Percentiles rank a stretch among this genome's conserved stretches.
phyloP scores from a whole-genome alignment of 2,888 invertebrate species.

The Ceraclea dissimilis region DNA sequence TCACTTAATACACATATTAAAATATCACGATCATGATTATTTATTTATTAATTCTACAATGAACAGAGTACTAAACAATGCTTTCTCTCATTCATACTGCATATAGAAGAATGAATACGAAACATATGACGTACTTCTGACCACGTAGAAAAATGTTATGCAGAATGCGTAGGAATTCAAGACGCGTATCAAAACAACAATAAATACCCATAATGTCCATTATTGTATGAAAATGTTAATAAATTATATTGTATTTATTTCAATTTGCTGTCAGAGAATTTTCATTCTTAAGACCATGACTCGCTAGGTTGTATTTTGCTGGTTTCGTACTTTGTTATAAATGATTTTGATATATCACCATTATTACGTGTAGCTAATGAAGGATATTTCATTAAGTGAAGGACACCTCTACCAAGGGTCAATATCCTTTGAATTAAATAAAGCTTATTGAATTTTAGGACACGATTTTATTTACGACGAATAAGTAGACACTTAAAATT shows the following conservation, averaged over 20 bases:
- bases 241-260: background rate
- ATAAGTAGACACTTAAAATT: background rate
- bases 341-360: constrained; percentile 25
- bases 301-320: background rate
- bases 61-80: background rate
- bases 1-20: constrained; percentile 19
- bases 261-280: background rate
- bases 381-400: constrained; percentile 22
- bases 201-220: background rate
- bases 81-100: background rate
- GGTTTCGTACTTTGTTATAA: constrained; percentile 22
- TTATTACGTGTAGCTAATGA: constrained; percentile 23
- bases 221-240: constrained; percentile 2
- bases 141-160: too few relatives aligned
- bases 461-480: too few relatives aligned
- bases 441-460: too few relatives aligned
- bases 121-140: background rate
- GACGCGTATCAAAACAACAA: constrained; percentile 7
- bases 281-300: background rate
- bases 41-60: background rate
- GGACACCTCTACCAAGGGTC: constrained; percentile 9
- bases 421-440: background rate
- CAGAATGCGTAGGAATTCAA: constrained; percentile 21
- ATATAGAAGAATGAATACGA: background rate
- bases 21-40: constrained; percentile 14